Evolutionary conservation across 2,888 invertebrate genomes (phyloP), one percentile per base, ranked within the genome.

Genomic region (Strigamia transsilvanica): DNA sequence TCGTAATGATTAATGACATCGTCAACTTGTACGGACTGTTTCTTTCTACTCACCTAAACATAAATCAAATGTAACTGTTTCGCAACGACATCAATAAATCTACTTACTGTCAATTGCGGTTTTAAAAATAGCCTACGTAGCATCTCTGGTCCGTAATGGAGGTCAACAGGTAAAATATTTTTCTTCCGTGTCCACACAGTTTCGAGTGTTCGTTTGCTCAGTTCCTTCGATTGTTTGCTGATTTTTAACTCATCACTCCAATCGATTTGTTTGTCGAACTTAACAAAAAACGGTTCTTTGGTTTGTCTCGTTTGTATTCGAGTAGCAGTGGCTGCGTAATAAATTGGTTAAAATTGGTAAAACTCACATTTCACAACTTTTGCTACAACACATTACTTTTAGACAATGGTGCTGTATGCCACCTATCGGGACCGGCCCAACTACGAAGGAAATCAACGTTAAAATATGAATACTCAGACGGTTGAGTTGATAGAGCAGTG

Each of bases 361-460:
- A 6, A 38, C 38, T 38, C 38, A 38, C 4, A 38, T 38, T 38
- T 6, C 38, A 38, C 6, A 38, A 6, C 6, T 10, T 9, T 38
- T 38, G 6, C 34, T 38, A 38, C 2, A 38, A 38, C 6, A 0
- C 9, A 38, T 38, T 38, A 83, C 82, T 79, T 82, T 82, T 85
- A 32, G 82, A 10, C 42, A 84, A 42, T 12, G 85, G 83, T 86
- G 91, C 91, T 73, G 93, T 91, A 85, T 93, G 93, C 95, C 95
- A 95, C 88, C 95, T 94, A 77, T 92, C 90, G 41, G 95, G 95
- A 0, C 95, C 95, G 27, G 94, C 94, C 95, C 95, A 95, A 84
- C 92, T 86, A 86, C 88, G 85, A 87, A 89, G 88, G 87, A 86
- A 87, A 32, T 87, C 85, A 21, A 86, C 91, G 87, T 90, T 90